Conservation (phyloP, 2,797 vertebrate genomes). For the Peromyscus eremicus region DNA sequence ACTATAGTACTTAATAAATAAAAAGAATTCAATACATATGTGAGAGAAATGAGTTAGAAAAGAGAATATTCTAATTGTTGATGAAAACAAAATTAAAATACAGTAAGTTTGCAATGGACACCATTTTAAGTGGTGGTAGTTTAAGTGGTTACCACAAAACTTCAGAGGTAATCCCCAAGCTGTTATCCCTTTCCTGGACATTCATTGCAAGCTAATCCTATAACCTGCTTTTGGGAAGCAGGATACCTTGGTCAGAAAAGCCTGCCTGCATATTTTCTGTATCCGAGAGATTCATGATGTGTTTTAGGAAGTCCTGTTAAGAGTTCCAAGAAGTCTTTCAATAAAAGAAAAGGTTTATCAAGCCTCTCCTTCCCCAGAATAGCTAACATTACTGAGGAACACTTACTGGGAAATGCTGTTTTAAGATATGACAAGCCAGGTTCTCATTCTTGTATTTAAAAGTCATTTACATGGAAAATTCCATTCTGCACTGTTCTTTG, state of each 20-base stretch:
- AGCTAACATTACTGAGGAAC: neutral
- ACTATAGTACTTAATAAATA: neutral
- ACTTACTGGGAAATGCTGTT: neutral
- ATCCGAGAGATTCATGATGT: neutral
- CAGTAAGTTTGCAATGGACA: neutral
- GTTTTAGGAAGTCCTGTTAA: neutral
- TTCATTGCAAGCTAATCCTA: neutral
- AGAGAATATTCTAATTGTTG: neutral
- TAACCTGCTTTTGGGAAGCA: slow-evolving; percentile 24
- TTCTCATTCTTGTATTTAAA: neutral
- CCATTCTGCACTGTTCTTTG: neutral
- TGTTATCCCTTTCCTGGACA: neutral
- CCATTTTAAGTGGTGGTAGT: neutral
- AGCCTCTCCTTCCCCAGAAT: neutral
- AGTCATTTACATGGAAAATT: slow-evolving; percentile 10
- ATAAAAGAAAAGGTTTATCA: neutral
- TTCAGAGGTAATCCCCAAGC: neutral
- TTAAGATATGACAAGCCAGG: neutral
- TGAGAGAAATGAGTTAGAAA: neutral
- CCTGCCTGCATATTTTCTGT: neutral
- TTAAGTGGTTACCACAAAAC: neutral
- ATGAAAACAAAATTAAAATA: neutral
- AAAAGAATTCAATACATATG: neutral
- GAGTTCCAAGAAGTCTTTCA: neutral
- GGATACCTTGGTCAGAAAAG: neutral